Conservation (phyloP, 2,888 invertebrate genomes). For the Chrysodeixis includens region DNA sequence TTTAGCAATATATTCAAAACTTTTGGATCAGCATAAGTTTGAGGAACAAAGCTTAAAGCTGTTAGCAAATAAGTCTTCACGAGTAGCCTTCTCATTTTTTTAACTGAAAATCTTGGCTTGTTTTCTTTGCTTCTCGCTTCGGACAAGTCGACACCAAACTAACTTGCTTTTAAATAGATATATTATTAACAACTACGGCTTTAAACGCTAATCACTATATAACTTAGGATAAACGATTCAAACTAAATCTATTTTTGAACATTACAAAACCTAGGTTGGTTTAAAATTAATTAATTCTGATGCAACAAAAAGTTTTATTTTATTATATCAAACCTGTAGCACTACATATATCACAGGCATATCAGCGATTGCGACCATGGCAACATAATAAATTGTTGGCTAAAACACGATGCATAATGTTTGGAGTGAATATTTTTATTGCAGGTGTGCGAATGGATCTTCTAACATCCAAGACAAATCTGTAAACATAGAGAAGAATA, state of each 20-base stretch:
- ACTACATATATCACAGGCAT: no score
- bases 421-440: no score
- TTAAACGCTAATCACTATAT: not conserved
- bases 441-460: no score
- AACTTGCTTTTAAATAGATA: not conserved
- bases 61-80: not conserved
- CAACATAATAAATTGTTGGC: not conserved
- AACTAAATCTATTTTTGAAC: constrained; percentile 4
- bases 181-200: not conserved
- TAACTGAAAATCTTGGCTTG: not conserved
- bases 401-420: no score
- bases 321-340: not conserved
- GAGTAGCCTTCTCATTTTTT: no score
- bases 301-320: not conserved
- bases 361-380: not conserved
- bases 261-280: not conserved
- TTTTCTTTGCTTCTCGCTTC: not conserved
- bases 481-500: no score
- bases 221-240: not conserved
- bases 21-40: not conserved
- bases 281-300: not conserved
- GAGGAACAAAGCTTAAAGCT: not conserved
- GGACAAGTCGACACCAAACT: not conserved
- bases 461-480: no score
- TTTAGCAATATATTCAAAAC: not conserved